phyloP scores from a whole-genome alignment of 2,797 vertebrate species.

The Uromys caudimaculatus region DNA sequence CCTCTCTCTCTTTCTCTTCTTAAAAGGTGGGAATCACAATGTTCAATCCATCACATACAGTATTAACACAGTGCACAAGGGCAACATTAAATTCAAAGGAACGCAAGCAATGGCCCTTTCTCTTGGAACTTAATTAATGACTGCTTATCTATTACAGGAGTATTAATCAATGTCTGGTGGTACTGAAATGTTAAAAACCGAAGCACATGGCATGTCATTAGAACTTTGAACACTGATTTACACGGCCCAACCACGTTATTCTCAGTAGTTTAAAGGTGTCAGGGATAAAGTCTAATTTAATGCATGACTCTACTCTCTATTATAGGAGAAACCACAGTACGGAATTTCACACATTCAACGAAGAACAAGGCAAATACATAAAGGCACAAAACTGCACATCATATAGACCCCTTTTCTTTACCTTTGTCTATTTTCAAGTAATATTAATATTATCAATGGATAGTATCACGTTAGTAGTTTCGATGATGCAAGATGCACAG shows the following conservation, averaged over 20 bases:
- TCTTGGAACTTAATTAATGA: slow-evolving; percentile 88
- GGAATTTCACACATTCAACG: slow-evolving; percentile 96
- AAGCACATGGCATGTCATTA: slow-evolving; percentile 88
- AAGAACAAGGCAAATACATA: slow-evolving; percentile 94
- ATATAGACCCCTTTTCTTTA: slow-evolving; percentile 90
- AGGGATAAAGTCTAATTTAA: slow-evolving; percentile 92
- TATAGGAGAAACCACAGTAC: slow-evolving; percentile 91
- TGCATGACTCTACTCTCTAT: slow-evolving; percentile 91
- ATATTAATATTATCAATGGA: slow-evolving; percentile 90
- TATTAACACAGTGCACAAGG: slow-evolving; percentile 90
- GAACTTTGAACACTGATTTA: slow-evolving; percentile 88
- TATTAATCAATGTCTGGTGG: slow-evolving; percentile 88
- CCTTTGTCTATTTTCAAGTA: slow-evolving; percentile 91
- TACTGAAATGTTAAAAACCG: slow-evolving; percentile 83
- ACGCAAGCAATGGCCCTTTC: slow-evolving; percentile 91
- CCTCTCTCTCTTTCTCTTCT: slow-evolving; percentile 78
- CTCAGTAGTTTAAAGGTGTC: slow-evolving; percentile 94
- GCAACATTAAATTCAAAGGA: slow-evolving; percentile 94
- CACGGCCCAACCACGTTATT: slow-evolving; percentile 92
- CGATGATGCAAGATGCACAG: slow-evolving; percentile 88
- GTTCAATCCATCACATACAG: slow-evolving; percentile 88
- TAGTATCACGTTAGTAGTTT: slow-evolving; percentile 87
- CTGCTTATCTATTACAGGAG: slow-evolving; percentile 87
- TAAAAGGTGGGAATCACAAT: slow-evolving; percentile 89
- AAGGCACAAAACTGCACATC: slow-evolving; percentile 97